These are phyloP conservation scores for Myotis davidii DNA, from an alignment of 2,113 vertebrate species.

Conservation along the genomic window DNA sequence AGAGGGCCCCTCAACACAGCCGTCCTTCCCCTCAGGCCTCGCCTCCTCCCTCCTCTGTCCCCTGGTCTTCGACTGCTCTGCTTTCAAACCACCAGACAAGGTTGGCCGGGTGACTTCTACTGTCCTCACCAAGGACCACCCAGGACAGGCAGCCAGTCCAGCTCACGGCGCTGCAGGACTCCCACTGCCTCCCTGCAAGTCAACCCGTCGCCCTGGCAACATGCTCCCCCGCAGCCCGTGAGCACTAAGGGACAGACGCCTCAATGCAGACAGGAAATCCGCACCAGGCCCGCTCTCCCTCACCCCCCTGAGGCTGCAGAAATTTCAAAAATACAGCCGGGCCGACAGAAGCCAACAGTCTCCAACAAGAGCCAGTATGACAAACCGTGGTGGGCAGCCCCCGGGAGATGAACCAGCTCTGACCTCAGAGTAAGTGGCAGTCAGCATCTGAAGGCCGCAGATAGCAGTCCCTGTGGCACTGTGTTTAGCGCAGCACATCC, in stretches of 20 bases:
- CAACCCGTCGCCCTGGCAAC: constrained; percentile 64
- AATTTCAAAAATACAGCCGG: neutral
- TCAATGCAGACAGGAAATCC: neutral
- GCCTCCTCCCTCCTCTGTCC: neutral
- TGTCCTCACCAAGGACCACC: neutral
- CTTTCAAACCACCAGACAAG: neutral
- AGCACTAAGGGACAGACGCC: neutral
- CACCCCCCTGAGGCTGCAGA: neutral
- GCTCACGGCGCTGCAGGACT: neutral
- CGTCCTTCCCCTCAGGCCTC: no score
- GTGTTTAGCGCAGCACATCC: neutral
- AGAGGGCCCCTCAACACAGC: neutral
- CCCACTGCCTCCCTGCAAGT: neutral
- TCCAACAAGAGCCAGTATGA: neutral
- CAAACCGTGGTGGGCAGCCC: neutral
- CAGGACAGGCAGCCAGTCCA: neutral
- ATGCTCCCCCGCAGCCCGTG: neutral
- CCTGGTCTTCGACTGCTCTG: neutral
- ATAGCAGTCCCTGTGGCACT: neutral
- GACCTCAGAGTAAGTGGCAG: neutral
- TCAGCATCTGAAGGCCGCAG: neutral
- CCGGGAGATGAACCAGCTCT: neutral
- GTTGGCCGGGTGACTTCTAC: neutral
- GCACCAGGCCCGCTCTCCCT: neutral
- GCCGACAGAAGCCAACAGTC: neutral